A percentile compares a stretch with the other conserved stretches of the same genome.
Evolutionary conservation across 2,888 invertebrate genomes (phyloP).

Genomic region (Leptinotarsa haldemani): DNA sequence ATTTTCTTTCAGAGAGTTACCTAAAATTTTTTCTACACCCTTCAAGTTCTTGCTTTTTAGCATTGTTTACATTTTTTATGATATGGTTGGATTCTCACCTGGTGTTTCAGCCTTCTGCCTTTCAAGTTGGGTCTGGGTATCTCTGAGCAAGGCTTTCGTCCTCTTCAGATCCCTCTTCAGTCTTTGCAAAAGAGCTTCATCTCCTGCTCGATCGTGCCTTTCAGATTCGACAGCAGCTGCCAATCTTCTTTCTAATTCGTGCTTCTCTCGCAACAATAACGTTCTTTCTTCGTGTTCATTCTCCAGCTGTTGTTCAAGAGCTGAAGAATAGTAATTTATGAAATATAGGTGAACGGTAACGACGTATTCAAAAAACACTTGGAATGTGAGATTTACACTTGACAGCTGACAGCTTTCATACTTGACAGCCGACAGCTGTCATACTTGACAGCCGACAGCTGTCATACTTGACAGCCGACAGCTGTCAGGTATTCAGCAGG

Average conservation of each 20-base stretch:
- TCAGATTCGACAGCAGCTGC: slow-evolving; percentile 83
- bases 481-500: no score
- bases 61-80: no score
- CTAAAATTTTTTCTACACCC: no score
- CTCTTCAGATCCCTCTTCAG: slow-evolving; percentile 88
- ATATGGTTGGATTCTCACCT: slow-evolving; percentile 61
- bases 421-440: no score
- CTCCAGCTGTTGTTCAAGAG: slow-evolving; percentile 90
- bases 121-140: slow-evolving; percentile 92
- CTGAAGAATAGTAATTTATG: slow-evolving; percentile 65
- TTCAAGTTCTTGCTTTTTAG: no score
- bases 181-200: slow-evolving; percentile 78
- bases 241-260: slow-evolving; percentile 89
- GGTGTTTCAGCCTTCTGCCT: slow-evolving; percentile 88
- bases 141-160: slow-evolving; percentile 89
- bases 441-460: no score
- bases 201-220: slow-evolving; percentile 77
- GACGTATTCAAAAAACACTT: no score
- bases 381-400: no score
- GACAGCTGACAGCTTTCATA: no score
- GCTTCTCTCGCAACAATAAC: slow-evolving; percentile 85
- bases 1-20: no score
- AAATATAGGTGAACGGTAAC: not conserved
- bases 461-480: no score
- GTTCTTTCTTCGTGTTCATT: slow-evolving; percentile 94